Conservation (phyloP, 2,797 vertebrate species). For the Antrozous pallidus region DNA sequence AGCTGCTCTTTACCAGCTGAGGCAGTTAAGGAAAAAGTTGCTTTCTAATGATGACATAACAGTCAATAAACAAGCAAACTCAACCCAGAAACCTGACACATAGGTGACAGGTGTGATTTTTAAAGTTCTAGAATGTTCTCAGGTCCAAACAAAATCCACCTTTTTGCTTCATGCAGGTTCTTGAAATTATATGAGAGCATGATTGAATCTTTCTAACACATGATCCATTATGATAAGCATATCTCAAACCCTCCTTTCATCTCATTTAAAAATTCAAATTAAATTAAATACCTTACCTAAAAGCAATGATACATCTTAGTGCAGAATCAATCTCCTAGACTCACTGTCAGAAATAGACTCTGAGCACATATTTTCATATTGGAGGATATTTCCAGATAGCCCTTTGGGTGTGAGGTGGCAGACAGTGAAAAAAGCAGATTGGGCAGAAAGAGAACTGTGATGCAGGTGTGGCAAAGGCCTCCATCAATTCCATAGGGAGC, state of each 20-base stretch:
- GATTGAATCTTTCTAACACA: not conserved
- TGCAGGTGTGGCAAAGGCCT: accelerated
- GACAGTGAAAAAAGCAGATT: not conserved
- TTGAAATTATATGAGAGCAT: not conserved
- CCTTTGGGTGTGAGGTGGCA: too few relatives aligned
- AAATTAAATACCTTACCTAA: not conserved
- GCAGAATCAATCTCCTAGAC: not conserved
- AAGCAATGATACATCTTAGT: not conserved
- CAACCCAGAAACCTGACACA: not conserved
- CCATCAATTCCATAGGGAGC: accelerated
- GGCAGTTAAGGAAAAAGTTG: not conserved
- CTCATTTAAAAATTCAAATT: not conserved
- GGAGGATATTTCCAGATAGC: not conserved
- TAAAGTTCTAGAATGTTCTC: not conserved
- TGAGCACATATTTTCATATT: not conserved
- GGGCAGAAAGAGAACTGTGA: not conserved
- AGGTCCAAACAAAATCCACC: not conserved
- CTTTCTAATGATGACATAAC: not conserved
- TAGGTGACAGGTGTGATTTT: not conserved
- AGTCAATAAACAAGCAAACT: not conserved
- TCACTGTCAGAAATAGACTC: not conserved
- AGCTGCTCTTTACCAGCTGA: not conserved
- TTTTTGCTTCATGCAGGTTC: not conserved
- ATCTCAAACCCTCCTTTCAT: not conserved
- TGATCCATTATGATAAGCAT: not conserved